Evolutionary conservation across 2,797 vertebrate species (phyloP).

Genomic region (Spinus pinus): DNA sequence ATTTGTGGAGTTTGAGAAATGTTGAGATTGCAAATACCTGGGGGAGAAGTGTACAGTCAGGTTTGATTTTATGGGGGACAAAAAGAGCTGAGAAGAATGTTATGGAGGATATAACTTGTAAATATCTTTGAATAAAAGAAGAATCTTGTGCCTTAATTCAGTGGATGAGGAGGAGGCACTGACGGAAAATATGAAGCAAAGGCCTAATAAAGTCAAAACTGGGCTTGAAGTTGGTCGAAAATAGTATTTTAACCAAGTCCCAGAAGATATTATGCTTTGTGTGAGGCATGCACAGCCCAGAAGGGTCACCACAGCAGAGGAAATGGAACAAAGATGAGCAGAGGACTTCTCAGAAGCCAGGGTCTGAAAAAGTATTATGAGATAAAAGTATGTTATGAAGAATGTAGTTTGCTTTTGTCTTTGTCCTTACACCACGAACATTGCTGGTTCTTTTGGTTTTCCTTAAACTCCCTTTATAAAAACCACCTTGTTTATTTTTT

Average conservation of each 20-base stretch:
- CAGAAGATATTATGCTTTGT: background rate
- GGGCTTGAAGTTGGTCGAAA: background rate
- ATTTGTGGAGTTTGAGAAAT: background rate
- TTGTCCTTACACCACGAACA: background rate
- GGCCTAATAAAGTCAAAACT: background rate
- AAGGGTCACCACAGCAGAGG: background rate
- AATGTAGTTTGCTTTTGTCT: background rate
- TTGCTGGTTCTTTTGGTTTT: background rate
- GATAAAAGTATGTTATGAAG: background rate
- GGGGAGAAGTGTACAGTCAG: background rate
- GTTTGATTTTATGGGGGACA: background rate
- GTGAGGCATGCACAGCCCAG: background rate
- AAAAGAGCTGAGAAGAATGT: background rate
- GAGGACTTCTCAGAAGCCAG: background rate
- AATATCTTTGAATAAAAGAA: background rate
- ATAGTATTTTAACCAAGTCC: background rate
- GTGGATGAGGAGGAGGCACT: background rate
- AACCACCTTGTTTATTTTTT: background rate
- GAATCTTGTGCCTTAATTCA: background rate
- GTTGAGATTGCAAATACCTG: background rate
- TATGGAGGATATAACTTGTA: background rate
- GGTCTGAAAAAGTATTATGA: background rate
- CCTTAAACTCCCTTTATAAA: background rate
- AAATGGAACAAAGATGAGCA: background rate
- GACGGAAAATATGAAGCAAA: background rate